Evolutionary conservation across 2,888 invertebrate species (phyloP).

Genomic region (Nephrotoma appendiculata): DNA sequence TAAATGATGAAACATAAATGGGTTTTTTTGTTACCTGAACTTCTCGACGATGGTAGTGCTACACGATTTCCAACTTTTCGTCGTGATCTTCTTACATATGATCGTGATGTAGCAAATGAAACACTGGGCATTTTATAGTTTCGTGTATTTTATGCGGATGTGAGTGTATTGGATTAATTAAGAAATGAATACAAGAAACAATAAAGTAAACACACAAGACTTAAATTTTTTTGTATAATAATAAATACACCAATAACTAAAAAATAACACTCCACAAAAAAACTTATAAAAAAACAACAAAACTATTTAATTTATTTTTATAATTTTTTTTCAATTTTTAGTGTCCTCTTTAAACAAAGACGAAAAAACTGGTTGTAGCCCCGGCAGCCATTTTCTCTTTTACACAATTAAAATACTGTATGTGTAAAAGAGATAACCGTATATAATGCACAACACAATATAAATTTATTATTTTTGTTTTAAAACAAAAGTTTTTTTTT

Average conservation of each 20-base stretch:
- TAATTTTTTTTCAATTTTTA: background rate
- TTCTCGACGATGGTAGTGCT: slow-evolving; percentile 30
- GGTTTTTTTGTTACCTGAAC: slow-evolving; percentile 22
- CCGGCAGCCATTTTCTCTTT: slow-evolving; percentile 71
- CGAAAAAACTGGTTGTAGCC: slow-evolving; percentile 41
- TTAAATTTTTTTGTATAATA: slow-evolving; percentile 6
- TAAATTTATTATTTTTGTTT: slow-evolving; percentile 2
- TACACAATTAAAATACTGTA: background rate
- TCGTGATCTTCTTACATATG: slow-evolving; percentile 80
- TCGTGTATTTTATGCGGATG: background rate
- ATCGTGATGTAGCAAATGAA: slow-evolving; percentile 84
- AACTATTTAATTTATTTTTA: background rate
- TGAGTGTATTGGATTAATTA: background rate
- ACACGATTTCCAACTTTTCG: slow-evolving; percentile 81
- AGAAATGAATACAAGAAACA: slow-evolving; percentile 11
- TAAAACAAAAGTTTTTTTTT: slow-evolving; percentile 3
- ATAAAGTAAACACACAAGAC: slow-evolving; percentile 30
- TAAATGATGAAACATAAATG: background rate
- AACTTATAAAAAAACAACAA: slow-evolving; percentile 22
- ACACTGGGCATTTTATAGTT: slow-evolving; percentile 74
- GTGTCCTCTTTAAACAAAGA: slow-evolving; percentile 48
- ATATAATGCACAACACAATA: background rate
- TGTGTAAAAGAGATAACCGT: background rate
- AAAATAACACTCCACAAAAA: slow-evolving; percentile 14
- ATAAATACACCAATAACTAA: slow-evolving; percentile 22